Conservation (phyloP, 1,140 invertebrate species). For the Dinoponera quadriceps region DNA sequence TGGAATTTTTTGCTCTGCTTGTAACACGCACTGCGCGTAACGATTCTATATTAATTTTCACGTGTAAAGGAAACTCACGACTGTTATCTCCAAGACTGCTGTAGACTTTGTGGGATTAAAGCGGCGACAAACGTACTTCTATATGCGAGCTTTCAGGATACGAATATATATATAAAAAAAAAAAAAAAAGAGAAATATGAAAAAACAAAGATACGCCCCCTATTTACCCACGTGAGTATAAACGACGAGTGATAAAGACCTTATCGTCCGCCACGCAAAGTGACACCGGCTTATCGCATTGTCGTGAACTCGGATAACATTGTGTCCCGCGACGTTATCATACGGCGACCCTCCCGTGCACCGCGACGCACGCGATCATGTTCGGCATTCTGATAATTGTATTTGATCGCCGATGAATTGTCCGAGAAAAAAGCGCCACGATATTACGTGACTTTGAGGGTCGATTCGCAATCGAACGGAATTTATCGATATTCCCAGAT, state of each 20-base stretch:
- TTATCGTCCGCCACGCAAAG: slow-evolving; percentile 55
- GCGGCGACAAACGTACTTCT: neutral
- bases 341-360: slow-evolving; percentile 41
- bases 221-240: slow-evolving; percentile 45
- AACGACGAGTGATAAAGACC: slow-evolving; percentile 56
- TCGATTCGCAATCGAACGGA: neutral
- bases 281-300: slow-evolving; percentile 56
- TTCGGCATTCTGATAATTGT: slow-evolving; percentile 67
- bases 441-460: neutral
- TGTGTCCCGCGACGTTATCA: slow-evolving; percentile 44
- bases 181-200: slow-evolving; percentile 14
- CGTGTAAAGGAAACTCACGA: neutral
- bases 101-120: neutral
- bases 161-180: neutral
- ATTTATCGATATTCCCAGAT: slow-evolving; percentile 11
- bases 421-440: slow-evolving; percentile 4
- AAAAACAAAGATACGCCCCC: slow-evolving; percentile 16
- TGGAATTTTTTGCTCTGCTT: too few species aligned
- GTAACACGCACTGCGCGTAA: too few species aligned
- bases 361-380: slow-evolving; percentile 32
- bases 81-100: neutral
- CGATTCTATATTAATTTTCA: too few species aligned
- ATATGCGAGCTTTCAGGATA: neutral
- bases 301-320: slow-evolving; percentile 39
- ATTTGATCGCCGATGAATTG: slow-evolving; percentile 55